Conservation (phyloP, 2,797 vertebrate genomes). For the Crocidura indochinensis region DNA sequence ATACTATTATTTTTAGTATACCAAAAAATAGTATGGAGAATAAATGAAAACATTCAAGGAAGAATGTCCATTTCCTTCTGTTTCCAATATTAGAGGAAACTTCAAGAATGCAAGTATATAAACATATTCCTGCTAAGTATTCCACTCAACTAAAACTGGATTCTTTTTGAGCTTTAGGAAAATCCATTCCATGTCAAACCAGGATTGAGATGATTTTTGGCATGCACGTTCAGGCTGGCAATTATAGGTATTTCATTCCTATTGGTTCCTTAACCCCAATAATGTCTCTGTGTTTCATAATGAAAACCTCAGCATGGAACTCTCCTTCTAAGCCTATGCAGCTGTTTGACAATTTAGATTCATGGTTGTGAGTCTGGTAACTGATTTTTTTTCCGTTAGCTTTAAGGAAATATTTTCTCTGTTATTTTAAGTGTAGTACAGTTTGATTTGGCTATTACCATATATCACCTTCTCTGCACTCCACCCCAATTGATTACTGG, state of each 20-base stretch:
- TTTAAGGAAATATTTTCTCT: constrained; percentile 79
- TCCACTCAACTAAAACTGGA: constrained; percentile 64
- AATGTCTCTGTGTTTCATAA: constrained; percentile 82
- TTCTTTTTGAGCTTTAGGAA: constrained; percentile 74
- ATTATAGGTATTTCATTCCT: constrained; percentile 81
- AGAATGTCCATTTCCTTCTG: constrained; percentile 73
- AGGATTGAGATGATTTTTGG: constrained; percentile 77
- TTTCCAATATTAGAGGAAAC: constrained; percentile 78
- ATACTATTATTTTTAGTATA: constrained; percentile 15
- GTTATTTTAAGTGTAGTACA: constrained; percentile 77
- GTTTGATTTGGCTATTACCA: constrained; percentile 78
- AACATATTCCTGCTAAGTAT: constrained; percentile 72
- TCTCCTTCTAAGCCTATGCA: constrained; percentile 72
- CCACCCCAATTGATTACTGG: constrained; percentile 43
- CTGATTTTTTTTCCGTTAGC: constrained; percentile 82
- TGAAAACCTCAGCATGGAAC: constrained; percentile 76
- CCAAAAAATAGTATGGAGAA: not conserved
- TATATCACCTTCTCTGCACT: constrained; percentile 68
- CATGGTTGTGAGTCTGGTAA: constrained; percentile 74
- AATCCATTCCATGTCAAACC: constrained; percentile 71
- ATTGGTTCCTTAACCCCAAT: constrained; percentile 78
- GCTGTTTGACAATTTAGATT: constrained; percentile 81
- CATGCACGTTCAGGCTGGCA: constrained; percentile 77
- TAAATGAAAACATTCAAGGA: constrained; percentile 45
- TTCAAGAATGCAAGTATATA: constrained; percentile 73